A percentile compares a stretch with the other conserved stretches of the same genome.
These are phyloP conservation scores for Pantherophis alleghaniensis DNA, from an alignment of 2,797 vertebrate genomes.

Conservation along the genomic window DNA sequence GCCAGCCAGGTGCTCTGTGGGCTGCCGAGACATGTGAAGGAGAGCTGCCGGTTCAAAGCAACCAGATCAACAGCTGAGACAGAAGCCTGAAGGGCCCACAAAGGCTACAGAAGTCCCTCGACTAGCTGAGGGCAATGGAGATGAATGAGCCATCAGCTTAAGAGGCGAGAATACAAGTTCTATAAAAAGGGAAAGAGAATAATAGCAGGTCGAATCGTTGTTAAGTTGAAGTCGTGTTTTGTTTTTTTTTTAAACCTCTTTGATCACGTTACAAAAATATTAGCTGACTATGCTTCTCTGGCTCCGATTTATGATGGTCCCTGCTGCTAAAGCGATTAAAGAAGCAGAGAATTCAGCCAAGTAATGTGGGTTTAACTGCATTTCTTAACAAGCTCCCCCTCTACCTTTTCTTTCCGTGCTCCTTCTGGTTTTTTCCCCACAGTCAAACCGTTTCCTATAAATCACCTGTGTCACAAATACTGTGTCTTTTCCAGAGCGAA, in stretches of 20 bases:
- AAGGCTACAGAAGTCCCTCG: neutral
- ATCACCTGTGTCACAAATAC: neutral
- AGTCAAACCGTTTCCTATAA: neutral
- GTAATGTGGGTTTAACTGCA: neutral
- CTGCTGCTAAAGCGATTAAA: neutral
- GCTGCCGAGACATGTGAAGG: neutral
- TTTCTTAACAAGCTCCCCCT: neutral
- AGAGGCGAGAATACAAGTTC: neutral
- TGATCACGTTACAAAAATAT: neutral
- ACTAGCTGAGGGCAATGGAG: no score
- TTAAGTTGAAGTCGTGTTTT: neutral
- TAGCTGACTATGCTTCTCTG: neutral
- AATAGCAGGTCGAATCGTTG: neutral
- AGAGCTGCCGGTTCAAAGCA: neutral
- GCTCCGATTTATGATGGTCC: neutral
- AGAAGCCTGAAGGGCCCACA: neutral
- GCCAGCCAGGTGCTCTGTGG: constrained; percentile 25
- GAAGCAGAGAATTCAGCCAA: neutral
- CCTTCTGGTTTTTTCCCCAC: neutral
- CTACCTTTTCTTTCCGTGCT: neutral
- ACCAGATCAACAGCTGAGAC: neutral
- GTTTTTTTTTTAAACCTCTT: no score
- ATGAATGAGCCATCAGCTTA: neutral
- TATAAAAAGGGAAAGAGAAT: neutral
- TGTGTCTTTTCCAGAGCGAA: neutral